Percentiles rank a stretch among this genome's conserved stretches.
Evolutionary conservation across 2,888 invertebrate species (phyloP).

Genomic region (Orthonychiurus folsomi): DNA sequence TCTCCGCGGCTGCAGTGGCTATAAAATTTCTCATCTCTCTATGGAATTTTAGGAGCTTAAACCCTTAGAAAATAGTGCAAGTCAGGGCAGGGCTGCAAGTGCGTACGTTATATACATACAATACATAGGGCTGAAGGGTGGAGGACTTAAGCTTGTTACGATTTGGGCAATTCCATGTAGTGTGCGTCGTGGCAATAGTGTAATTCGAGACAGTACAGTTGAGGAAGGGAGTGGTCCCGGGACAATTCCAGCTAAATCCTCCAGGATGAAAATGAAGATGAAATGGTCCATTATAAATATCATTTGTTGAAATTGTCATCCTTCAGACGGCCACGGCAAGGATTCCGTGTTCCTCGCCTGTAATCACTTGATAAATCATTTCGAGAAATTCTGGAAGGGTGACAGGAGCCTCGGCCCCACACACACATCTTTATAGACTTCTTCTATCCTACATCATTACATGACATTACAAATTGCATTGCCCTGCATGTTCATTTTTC

Average conservation of each 20-base stretch:
- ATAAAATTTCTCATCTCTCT: too few relatives aligned
- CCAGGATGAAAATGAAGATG: conserved; percentile 7
- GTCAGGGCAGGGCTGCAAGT: background rate
- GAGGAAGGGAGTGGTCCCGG: background rate
- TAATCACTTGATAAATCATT: conserved; percentile 13
- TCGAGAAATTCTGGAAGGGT: conserved; percentile 17
- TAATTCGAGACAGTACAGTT: background rate
- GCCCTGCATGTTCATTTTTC: background rate
- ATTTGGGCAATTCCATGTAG: background rate
- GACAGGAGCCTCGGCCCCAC: conserved; percentile 19
- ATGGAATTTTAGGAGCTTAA: background rate
- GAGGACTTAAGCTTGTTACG: background rate
- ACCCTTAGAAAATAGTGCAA: background rate
- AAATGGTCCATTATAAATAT: conserved; percentile 8
- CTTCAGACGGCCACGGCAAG: background rate
- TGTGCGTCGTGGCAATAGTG: background rate
- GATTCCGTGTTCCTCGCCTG: background rate
- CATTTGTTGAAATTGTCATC: conserved; percentile 10
- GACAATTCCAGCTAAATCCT: background rate
- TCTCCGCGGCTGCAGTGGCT: too few relatives aligned
- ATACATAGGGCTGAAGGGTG: too few relatives aligned
- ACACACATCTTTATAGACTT: background rate
- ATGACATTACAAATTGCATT: too few relatives aligned
- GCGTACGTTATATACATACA: too few relatives aligned
- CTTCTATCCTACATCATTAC: background rate